Conservation (phyloP, 2,113 vertebrate genomes). For the Tapirus terrestris region DNA sequence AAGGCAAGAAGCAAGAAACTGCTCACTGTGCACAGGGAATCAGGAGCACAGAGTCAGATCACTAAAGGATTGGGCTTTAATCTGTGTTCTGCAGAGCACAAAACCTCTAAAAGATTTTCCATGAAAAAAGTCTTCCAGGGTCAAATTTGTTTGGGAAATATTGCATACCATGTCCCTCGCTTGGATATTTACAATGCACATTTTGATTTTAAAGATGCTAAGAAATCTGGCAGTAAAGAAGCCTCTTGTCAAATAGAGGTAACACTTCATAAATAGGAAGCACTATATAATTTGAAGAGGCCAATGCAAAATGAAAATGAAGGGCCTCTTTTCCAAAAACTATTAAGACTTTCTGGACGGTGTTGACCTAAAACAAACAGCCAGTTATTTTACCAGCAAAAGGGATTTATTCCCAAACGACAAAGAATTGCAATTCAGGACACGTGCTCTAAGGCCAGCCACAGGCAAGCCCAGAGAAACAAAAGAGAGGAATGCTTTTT, state of each 20-base stretch:
- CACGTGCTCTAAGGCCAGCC: too few relatives aligned
- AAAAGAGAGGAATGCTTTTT: too few relatives aligned
- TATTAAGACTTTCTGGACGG: neutral
- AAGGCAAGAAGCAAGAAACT: slow-evolving; percentile 48
- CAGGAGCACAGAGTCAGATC: neutral
- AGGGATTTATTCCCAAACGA: too few relatives aligned
- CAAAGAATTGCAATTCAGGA: too few relatives aligned
- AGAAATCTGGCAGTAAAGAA: neutral
- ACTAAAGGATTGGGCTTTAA: neutral
- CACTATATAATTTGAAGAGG: neutral
- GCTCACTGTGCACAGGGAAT: neutral
- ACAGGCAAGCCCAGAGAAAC: too few relatives aligned
- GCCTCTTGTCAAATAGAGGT: neutral
- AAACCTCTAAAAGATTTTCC: neutral
- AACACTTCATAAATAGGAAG: neutral
- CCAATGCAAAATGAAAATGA: slow-evolving; percentile 10
- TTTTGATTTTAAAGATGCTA: slow-evolving; percentile 36
- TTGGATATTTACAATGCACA: neutral
- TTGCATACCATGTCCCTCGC: neutral
- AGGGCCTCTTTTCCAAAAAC: neutral
- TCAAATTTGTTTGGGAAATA: neutral
- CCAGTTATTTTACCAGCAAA: too few relatives aligned
- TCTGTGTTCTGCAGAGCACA: neutral
- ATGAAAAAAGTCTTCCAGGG: neutral
- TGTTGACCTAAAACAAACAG: too few relatives aligned